Base-by-base conservation (phyloP, 2,113 vertebrate species). In the Xyliphius kryptos region DNA sequence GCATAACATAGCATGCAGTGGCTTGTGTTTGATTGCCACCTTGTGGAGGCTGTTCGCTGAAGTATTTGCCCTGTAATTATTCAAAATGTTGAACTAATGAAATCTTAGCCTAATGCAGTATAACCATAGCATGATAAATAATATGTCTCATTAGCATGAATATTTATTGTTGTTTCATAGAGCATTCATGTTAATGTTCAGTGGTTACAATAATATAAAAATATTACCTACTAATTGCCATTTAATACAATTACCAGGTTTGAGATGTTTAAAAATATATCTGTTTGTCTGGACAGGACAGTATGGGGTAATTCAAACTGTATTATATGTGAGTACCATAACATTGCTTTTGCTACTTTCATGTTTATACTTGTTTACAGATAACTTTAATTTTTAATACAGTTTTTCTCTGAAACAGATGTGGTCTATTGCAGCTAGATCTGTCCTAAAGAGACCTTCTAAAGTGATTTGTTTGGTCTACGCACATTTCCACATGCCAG, bases 391-490 rank as follows among this genome's bases (percentile, higher is more conserved):
- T n/a, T n/a, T n/a, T 51, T 22, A 22, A 51, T 22, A 22, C 2
- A 20, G 1, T 26, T 26, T 22, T 51, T n/a, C 20, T 51, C 13
- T 14, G 16, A 52, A n/a, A 14, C 7, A 26, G 26, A 5, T 15
- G 22, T n/a, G 13, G 20, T 32, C 13, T 9, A 52, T 20, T 5
- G 14, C 50, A n/a, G n/a, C n/a, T n/a, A 32, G 22, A 3, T 53
- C 50, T 15, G n/a, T 32, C 21, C 9, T 53, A 53, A 53, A 53
- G 22, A 32, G 50, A 53, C 50, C 21, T 26, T 52, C 21, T 9
- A 32, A 26, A 53, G 21, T 53, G 14, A 32, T n/a, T 53, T 32
- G 49, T 14, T 51, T 21, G n/a, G n/a, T n/a, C n/a, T n/a, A n/a
- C 15, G 50, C 22, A 53, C 50, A 32, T 12, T 22, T 15, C 14